Evolutionary conservation across 2,113 vertebrate species (phyloP), one percentile per base, ranked within the genome.

Genomic region (Leptodactylus fuscus): DNA sequence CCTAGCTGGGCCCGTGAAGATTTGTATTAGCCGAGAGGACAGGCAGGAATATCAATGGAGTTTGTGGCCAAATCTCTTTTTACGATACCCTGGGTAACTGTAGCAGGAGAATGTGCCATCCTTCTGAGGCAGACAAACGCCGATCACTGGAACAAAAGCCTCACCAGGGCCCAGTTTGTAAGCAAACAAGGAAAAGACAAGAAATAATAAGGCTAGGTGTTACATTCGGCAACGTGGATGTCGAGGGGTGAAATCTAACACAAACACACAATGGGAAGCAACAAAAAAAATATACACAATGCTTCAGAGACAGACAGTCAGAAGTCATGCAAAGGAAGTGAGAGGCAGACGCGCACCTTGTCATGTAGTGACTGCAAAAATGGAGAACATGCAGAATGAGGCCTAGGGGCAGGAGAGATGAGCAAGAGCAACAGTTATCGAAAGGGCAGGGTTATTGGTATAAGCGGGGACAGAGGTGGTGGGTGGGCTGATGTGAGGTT

Each of bases 21-120:
- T 71, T 53, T 29, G 81, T 32, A 46, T 87, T 67, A 79, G 1
- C 80, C 32, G 2, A 24, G 49, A 87, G 18, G 32, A 22, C 87
- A 80, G 81, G 60, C 20, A n/a, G 83, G 84, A 78, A n/a, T 81
- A 89, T 86, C 78, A 9, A 49, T 16, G 48, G 77, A 87, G 81
- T 60, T 15, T 2, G 55, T 41, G 82, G 81, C 89, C 89, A 53
- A 85, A 85, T 36, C 87, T 48, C 82, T 87, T 88, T n/a, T 90
- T 87, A 89, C 67, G 4, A 89, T 71, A 74, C 90, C 89, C 81
- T 12, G 0, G 81, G 88, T 84, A 76, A 75, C 89, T 70, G 79
- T 58, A 48, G n/a, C 80, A 78, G 32, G 76, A 44, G 32, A 0
- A 9, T 88, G 71, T 88, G 85, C 89, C 91, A 91, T 85, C 89